A percentile compares a stretch with the other conserved stretches of the same genome.
These are phyloP conservation scores for Hesperia comma DNA, from an alignment of 2,888 invertebrate genomes.

Conservation along the genomic window DNA sequence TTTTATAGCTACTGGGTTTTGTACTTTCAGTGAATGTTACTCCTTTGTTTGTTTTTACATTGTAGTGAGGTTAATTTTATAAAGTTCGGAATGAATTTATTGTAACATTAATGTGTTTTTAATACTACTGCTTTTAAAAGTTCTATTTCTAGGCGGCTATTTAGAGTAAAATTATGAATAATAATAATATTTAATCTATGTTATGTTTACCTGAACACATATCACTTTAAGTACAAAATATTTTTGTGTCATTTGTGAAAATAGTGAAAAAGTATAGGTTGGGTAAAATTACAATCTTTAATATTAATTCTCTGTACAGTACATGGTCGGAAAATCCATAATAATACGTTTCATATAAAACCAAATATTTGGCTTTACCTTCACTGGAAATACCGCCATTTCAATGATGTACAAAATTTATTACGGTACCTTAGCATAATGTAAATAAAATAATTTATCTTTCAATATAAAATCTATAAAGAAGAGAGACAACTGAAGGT, in stretches of 20 bases:
- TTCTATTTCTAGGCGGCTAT: too few species aligned
- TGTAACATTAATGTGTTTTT: too few species aligned
- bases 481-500: slow-evolving; percentile 44
- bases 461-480: slow-evolving; percentile 45
- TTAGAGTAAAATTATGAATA: too few species aligned
- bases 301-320: neutral
- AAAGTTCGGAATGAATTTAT: neutral
- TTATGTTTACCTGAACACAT: too few species aligned
- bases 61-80: neutral
- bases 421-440: slow-evolving; percentile 29
- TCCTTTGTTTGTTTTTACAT: slow-evolving; percentile 15
- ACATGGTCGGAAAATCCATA: too few species aligned
- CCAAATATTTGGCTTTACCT: slow-evolving; percentile 6
- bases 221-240: too few species aligned
- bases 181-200: too few species aligned
- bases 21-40: slow-evolving; percentile 20
- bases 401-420: slow-evolving; percentile 23
- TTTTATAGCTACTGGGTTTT: slow-evolving; percentile 28
- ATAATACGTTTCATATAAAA: too few species aligned
- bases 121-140: too few species aligned
- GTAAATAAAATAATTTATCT: slow-evolving; percentile 45
- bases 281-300: neutral
- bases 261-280: too few species aligned
- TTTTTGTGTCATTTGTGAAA: too few species aligned
- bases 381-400: slow-evolving; percentile 22